Percentiles rank a stretch among this genome's conserved stretches.
Conservation (phyloP, 2,797 vertebrate genomes). For the Somateria mollissima region DNA sequence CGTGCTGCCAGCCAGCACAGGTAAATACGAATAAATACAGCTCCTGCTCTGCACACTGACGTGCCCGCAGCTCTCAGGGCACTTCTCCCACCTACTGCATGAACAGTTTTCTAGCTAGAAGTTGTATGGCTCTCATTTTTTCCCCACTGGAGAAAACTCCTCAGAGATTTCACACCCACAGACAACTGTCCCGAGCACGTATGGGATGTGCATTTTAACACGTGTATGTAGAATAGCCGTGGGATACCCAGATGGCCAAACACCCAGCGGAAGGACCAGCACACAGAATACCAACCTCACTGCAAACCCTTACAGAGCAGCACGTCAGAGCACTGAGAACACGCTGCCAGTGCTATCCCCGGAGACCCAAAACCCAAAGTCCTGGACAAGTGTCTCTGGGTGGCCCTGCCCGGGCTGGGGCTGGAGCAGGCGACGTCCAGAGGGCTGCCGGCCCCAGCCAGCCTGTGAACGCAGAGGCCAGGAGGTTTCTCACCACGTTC, state of each 20-base stretch:
- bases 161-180: neutral
- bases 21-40: too few relatives aligned
- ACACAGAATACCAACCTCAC: neutral
- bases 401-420: neutral
- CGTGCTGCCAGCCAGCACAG: neutral
- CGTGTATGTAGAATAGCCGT: neutral
- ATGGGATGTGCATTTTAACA: neutral
- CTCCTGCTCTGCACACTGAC: accelerated
- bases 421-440: neutral
- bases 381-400: neutral
- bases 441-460: neutral
- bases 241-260: too few relatives aligned
- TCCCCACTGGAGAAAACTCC: neutral
- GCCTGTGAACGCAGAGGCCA: neutral
- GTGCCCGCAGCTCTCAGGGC: neutral
- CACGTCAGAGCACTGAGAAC: neutral
- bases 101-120: neutral
- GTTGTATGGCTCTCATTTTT: neutral
- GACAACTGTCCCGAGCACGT: neutral
- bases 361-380: neutral
- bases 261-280: neutral
- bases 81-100: neutral
- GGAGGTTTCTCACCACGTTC: neutral
- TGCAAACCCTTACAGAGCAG: neutral
- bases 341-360: neutral